Base-by-base conservation (phyloP, 2,797 vertebrate species). In the Paedocypris micromegethes region DNA sequence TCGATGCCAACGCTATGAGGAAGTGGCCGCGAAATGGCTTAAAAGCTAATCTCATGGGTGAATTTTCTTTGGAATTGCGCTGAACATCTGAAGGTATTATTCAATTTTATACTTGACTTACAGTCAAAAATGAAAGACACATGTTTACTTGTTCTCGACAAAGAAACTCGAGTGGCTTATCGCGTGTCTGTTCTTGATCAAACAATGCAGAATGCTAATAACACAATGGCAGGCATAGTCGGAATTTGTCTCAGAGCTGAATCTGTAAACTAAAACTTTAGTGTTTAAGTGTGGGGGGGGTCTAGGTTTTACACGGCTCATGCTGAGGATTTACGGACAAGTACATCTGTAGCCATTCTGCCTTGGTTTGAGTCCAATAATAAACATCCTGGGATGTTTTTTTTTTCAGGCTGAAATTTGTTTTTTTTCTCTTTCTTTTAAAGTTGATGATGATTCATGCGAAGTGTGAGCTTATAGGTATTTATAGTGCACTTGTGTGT, bases 1-100 rank as follows among this genome's bases (percentile, higher is more conserved):
- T 9, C 46, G 49, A 69, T 45, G 63, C 60, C 70, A 64, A 38
- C 47, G 67, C 58, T 53, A 59, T 55, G 51, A 75, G 58, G 64
- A 64, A 58, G 54, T 58, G 62, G 57, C 44, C 42, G 38, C 62
- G 60, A n/a, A 66, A 57, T 58, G 58, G 58, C 52, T 44, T 49
- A 48, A 57, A 55, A 66, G 59, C 73, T 75, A 64, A 66, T 52
- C 76, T 50, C 44, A 9, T 55, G 65, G 58, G 58, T 37, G 62
- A 59, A 72, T 72, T 52, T 73, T 43, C 64, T 52, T 64, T 38
- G 73, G 66, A 60, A 68, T 44, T 23, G 57, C 48, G 9, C 45
- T 68, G 73, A 74, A 74, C 72, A 56, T 58, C 43, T 46, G 66
- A 67, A 74, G 66, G 57, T 49, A 37, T 77, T 69, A 77, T 66